phyloP scores from a whole-genome alignment of 2,797 vertebrate genomes.

The Microcaecilia unicolor region DNA sequence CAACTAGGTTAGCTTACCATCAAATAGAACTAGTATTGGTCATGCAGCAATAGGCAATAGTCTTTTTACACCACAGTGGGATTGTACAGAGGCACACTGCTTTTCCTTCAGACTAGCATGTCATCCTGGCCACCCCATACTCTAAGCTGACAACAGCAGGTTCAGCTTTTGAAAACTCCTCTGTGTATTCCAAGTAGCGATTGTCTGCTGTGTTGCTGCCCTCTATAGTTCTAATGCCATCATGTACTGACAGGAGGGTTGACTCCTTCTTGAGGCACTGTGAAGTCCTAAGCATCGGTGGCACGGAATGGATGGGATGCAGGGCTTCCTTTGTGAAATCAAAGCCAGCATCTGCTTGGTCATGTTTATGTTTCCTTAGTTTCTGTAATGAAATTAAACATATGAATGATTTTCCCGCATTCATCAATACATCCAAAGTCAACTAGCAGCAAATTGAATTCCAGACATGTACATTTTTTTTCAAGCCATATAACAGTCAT shows the following conservation, averaged over 20 bases:
- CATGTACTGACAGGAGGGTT: conserved; percentile 39
- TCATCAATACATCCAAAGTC: too few relatives aligned
- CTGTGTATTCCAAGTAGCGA: conserved; percentile 65
- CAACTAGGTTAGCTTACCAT: conserved; percentile 11
- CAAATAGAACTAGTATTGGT: conserved; percentile 22
- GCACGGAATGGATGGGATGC: conserved; percentile 22
- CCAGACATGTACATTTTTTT: too few relatives aligned
- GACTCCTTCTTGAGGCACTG: conserved; percentile 70
- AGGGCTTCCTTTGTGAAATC: conserved; percentile 47
- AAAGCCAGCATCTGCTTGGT: conserved; percentile 43
- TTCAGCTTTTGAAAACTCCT: conserved; percentile 72
- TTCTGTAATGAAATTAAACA: conserved; percentile 60
- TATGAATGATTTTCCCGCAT: too few relatives aligned
- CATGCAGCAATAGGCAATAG: conserved; percentile 19
- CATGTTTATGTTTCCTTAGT: conserved; percentile 59
- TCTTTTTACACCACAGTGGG: too few relatives aligned
- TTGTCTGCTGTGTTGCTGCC: conserved; percentile 84
- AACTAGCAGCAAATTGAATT: too few relatives aligned
- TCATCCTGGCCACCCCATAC: conserved; percentile 92
- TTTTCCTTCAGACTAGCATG: conserved; percentile 68
- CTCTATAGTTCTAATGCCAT: conserved; percentile 80
- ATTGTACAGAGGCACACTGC: too few relatives aligned
- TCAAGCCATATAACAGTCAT: too few relatives aligned
- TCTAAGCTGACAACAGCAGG: conserved; percentile 86
- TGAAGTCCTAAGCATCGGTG: conserved; percentile 59